A percentile compares a stretch with the other conserved stretches of the same genome.
phyloP scores from a whole-genome alignment of 2,797 vertebrate species.

The Thamnophis elegans region DNA sequence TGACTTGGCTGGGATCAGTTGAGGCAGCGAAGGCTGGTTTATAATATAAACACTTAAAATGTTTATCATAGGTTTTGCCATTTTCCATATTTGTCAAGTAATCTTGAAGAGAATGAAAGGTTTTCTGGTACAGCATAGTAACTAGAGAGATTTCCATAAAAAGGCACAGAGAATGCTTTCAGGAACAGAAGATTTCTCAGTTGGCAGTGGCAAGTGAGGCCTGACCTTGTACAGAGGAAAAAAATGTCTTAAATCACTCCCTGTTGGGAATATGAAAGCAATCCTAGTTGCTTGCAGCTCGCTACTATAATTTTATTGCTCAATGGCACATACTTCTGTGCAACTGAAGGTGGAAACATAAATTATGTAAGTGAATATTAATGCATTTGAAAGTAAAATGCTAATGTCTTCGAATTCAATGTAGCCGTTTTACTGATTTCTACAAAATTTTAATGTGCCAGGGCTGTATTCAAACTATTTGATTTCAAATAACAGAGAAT shows the following conservation, averaged over 20 bases:
- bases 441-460: background rate
- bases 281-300: slow-evolving; percentile 18
- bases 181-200: slow-evolving; percentile 61
- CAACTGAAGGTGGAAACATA: background rate
- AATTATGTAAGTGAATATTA: background rate
- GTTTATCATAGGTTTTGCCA: slow-evolving; percentile 68
- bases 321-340: background rate
- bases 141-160: slow-evolving; percentile 77
- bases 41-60: slow-evolving; percentile 65
- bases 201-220: slow-evolving; percentile 69
- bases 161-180: slow-evolving; percentile 75
- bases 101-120: slow-evolving; percentile 63
- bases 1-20: slow-evolving; percentile 47
- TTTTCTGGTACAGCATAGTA: slow-evolving; percentile 62
- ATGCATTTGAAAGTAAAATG: background rate
- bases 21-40: slow-evolving; percentile 59
- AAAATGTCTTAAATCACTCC: slow-evolving; percentile 60
- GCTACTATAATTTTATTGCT: slow-evolving; percentile 9
- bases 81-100: slow-evolving; percentile 75
- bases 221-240: slow-evolving; percentile 65
- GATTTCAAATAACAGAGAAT: background rate
- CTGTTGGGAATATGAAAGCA: slow-evolving; percentile 34
- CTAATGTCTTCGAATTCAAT: background rate
- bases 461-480: background rate
- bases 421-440: background rate